Conservation (phyloP, 2,797 vertebrate genomes). For the Coranthus polyacanthus region DNA sequence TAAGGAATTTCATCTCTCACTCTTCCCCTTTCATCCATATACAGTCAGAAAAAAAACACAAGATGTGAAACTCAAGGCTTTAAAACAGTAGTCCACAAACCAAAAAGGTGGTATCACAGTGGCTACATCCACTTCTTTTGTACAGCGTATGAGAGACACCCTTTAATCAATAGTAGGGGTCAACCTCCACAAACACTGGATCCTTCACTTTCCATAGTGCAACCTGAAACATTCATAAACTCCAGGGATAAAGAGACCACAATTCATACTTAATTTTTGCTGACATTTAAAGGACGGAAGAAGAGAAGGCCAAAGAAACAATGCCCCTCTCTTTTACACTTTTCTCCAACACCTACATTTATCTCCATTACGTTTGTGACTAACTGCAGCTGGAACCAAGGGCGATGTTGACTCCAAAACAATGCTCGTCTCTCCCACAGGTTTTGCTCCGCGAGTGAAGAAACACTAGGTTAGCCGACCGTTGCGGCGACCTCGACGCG, state of each 20-base stretch:
- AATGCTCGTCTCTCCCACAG: conserved; percentile 56
- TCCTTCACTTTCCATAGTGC: background rate
- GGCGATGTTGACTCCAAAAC: conserved; percentile 47
- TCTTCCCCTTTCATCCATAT: no score
- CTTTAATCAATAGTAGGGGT: background rate
- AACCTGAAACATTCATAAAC: background rate
- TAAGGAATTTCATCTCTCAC: no score
- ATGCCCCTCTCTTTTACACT: conserved; percentile 20
- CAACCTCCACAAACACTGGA: background rate
- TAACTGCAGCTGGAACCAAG: conserved; percentile 12
- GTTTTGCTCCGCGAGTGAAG: background rate
- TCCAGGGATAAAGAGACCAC: background rate
- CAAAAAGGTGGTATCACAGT: no score
- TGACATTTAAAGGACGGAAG: conserved; percentile 5
- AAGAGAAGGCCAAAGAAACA: conserved; percentile 16
- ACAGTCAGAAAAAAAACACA: no score
- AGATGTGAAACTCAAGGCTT: no score
- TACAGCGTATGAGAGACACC: no score
- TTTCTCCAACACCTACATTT: conserved; percentile 41
- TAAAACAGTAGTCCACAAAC: no score
- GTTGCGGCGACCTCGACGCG: conserved; percentile 12
- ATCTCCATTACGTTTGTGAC: conserved; percentile 34
- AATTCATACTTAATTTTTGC: background rate
- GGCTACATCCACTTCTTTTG: no score
- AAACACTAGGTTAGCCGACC: conserved; percentile 40